These are phyloP conservation scores for Montipora foliosa DNA, from an alignment of 64 coral and sea anemone genomes.

Conservation along the genomic window DNA sequence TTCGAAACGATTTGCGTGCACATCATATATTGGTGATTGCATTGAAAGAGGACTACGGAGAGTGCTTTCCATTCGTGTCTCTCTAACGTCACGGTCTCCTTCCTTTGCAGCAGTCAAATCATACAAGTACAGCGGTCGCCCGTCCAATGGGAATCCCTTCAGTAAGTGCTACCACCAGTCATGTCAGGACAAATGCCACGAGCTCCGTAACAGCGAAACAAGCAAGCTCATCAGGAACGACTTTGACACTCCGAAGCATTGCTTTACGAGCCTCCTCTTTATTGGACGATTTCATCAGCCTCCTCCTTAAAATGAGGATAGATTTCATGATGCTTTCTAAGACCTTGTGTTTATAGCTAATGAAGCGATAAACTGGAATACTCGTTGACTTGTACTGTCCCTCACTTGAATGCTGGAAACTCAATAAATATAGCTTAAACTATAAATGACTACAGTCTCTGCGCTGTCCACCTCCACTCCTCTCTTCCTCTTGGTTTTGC, in stretches of 20 bases:
- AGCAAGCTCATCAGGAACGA: neutral
- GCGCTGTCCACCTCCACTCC: too few species aligned
- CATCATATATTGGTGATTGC: too few species aligned
- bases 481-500: too few species aligned
- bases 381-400: too few species aligned
- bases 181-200: too few species aligned
- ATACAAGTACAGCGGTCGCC: neutral
- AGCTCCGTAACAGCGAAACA: neutral
- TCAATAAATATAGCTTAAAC: too few species aligned
- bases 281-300: constrained; percentile 3
- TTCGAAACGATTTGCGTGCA: too few species aligned
- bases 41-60: too few species aligned
- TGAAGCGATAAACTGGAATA: too few species aligned
- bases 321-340: neutral
- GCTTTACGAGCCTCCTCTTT: neutral
- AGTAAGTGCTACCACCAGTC: neutral
- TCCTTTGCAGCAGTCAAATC: neutral
- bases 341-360: neutral
- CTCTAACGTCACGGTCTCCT: too few species aligned
- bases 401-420: neutral
- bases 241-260: neutral
- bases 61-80: neutral
- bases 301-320: neutral
- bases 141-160: neutral
- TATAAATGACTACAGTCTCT: too few species aligned